A percentile compares a stretch with the other conserved stretches of the same genome.
Conservation (phyloP, 2,888 invertebrate genomes). For the Bedellia somnulentella region DNA sequence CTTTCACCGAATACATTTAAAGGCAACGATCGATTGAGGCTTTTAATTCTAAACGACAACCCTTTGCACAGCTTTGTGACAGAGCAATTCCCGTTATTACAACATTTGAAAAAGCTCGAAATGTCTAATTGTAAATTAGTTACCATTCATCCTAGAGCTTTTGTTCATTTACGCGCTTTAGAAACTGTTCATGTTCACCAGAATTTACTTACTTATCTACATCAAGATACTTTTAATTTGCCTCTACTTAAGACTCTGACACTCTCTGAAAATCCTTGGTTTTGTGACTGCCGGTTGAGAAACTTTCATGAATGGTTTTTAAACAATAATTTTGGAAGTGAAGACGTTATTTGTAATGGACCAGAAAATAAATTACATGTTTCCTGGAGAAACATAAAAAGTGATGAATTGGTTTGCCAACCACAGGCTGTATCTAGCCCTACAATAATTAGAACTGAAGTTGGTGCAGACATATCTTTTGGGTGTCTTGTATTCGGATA, state of each 20-base stretch:
- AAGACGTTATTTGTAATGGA: conserved; percentile 70
- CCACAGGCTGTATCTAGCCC: conserved; percentile 68
- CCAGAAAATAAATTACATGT: conserved; percentile 68
- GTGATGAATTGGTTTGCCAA: conserved; percentile 78
- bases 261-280: conserved; percentile 86
- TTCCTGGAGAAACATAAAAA: conserved; percentile 74
- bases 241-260: conserved; percentile 73
- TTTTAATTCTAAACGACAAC: conserved; percentile 80
- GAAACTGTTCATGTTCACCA: conserved; percentile 84
- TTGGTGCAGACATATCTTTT: conserved; percentile 80
- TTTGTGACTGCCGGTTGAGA: conserved; percentile 83
- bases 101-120: conserved; percentile 78
- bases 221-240: conserved; percentile 43
- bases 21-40: conserved; percentile 78
- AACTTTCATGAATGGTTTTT: conserved; percentile 84
- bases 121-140: conserved; percentile 76
- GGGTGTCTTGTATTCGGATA: conserved; percentile 80
- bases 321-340: conserved; percentile 73
- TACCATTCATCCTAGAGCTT: conserved; percentile 73
- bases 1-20: conserved; percentile 79
- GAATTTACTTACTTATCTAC: conserved; percentile 73
- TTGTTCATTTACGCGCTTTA: conserved; percentile 70
- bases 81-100: conserved; percentile 79
- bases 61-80: conserved; percentile 71
- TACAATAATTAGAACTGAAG: conserved; percentile 68